Base-by-base conservation (phyloP, 2,797 vertebrate species). In the Sebastiscus tertius region DNA sequence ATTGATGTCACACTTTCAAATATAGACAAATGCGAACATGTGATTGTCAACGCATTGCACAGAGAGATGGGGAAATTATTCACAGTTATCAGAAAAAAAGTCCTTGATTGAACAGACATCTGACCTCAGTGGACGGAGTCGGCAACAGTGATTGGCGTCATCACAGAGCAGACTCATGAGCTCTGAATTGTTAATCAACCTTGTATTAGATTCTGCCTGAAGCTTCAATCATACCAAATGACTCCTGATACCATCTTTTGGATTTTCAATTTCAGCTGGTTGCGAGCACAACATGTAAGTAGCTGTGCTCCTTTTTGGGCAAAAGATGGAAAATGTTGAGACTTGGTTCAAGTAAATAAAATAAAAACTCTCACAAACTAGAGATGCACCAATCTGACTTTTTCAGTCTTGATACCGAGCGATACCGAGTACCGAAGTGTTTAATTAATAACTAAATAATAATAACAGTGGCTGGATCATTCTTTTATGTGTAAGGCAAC, bases 1-100 rank as follows among this genome's bases (percentile, higher is more conserved):
- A 55, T 18, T 81, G 87, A 82, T 88, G 83, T 81, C 87, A 87
- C 3, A 54, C 46, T 84, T 71, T 74, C 55, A 85, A 88, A 90
- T 88, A 81, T 72, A 90, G 61, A 46, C 12, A 69, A 3, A 26
- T 71, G 70, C 39, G 63, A 89, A 75, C 72, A 81, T 42, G 63
- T 33, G 55, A 71, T 46, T 29, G 55, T 18, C 64, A 74, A 39
- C 3, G 4, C 62, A 36, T 71, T 27, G 26, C 76, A 69, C 55
- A 4, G 12, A 33, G 36, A 66, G 52, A 11, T n/a, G 8, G 5
- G n/a, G 24, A 72, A 64, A 69, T 49, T 26, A 75, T 70, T 68
- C 56, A 49, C 5, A 36, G 63, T 68, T 22, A 42, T 65, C 74
- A 72, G 70, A 80, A 72, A 60, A 72, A 60, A 58, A 59, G 55